These are phyloP conservation scores for Ptychobarbus kaznakovi DNA, from an alignment of 2,797 vertebrate genomes.

Conservation along the genomic window DNA sequence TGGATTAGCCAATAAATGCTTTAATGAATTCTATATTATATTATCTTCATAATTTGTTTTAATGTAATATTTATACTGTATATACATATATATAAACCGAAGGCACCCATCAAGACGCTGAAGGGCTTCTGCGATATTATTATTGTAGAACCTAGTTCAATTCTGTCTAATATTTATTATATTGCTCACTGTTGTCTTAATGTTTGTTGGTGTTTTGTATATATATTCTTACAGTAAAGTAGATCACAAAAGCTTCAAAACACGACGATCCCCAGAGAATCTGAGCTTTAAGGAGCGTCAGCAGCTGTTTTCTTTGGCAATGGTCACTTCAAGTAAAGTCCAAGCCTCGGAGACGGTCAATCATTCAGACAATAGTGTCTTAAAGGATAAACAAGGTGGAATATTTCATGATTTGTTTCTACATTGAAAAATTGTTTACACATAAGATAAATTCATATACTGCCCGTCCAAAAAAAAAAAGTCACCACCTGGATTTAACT, in stretches of 20 bases:
- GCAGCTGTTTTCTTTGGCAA: slow-evolving; percentile 69
- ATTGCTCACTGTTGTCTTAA: background rate
- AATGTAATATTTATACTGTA: no score
- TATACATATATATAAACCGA: no score
- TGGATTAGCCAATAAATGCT: background rate
- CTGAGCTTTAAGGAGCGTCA: slow-evolving; percentile 76
- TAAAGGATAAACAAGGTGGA: background rate
- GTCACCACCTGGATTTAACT: no score
- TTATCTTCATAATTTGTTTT: no score
- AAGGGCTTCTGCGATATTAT: background rate
- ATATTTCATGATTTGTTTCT: background rate
- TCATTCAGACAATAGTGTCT: background rate
- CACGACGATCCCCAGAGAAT: slow-evolving; percentile 67
- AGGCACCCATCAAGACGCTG: no score
- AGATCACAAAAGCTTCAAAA: slow-evolving; percentile 28
- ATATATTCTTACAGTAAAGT: background rate
- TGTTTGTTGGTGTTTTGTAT: background rate
- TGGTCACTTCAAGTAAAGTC: slow-evolving; percentile 59
- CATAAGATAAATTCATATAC: background rate
- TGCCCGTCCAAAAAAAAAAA: no score
- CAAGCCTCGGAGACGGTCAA: slow-evolving; percentile 15
- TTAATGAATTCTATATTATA: background rate
- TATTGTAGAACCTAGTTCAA: background rate
- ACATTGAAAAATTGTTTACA: no score
- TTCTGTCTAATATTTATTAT: background rate